Percentiles rank a stretch among this genome's conserved stretches.
Evolutionary conservation across 2,888 invertebrate genomes (phyloP).

Genomic region (Noctua janthina): DNA sequence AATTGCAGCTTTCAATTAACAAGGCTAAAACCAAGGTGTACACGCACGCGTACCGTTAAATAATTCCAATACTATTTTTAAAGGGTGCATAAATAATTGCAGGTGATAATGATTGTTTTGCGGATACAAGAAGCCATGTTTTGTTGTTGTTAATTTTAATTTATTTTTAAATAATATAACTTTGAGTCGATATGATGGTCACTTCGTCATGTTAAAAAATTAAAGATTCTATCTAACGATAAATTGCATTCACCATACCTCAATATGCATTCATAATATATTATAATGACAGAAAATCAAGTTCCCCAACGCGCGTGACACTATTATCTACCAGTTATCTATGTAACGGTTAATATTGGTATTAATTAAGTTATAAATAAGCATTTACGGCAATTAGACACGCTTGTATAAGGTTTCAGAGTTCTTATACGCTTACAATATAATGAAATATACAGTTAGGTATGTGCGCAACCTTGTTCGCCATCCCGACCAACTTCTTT

Average conservation of each 20-base stretch:
- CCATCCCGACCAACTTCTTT: constrained; percentile 34
- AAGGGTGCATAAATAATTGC: constrained; percentile 51
- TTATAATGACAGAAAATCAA: constrained; percentile 54
- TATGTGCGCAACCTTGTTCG: constrained; percentile 44
- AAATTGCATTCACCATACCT: constrained; percentile 28
- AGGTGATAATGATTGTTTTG: constrained; percentile 34
- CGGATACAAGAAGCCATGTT: background rate
- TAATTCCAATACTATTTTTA: constrained; percentile 31
- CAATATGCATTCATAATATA: constrained; percentile 35
- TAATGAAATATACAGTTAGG: constrained; percentile 57
- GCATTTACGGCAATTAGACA: constrained; percentile 60
- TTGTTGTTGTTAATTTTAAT: background rate
- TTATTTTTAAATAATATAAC: background rate
- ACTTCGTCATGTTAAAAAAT: constrained; percentile 5
- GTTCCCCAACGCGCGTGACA: constrained; percentile 50
- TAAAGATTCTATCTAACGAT: constrained; percentile 29
- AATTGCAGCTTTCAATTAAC: constrained; percentile 25
- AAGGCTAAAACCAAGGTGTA: constrained; percentile 39
- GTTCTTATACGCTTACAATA: constrained; percentile 35
- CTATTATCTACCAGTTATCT: constrained; percentile 51
- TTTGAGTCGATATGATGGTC: background rate
- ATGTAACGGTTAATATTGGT: constrained; percentile 57
- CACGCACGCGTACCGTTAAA: constrained; percentile 31
- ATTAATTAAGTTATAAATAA: constrained; percentile 65
- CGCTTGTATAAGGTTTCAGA: constrained; percentile 54